Conservation (phyloP, 1,140 invertebrate genomes). For the Ooceraea biroi region DNA sequence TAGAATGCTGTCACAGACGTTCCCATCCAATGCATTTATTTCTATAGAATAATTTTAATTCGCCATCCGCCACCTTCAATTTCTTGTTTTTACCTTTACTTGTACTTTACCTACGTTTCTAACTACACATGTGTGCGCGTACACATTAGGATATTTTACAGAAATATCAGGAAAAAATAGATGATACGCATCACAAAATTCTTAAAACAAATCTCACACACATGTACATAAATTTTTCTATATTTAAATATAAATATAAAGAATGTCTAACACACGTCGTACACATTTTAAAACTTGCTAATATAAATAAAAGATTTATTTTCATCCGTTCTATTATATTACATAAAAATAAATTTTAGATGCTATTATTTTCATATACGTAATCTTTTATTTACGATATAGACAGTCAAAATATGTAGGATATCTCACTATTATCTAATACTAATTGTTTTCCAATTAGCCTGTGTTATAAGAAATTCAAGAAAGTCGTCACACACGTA, state of each 20-base stretch:
- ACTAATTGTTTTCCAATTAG: not conserved
- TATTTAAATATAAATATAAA: not conserved
- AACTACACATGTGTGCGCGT: not conserved
- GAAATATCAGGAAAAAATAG: not conserved
- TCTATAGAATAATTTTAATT: constrained; percentile 45
- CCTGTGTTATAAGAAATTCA: not conserved
- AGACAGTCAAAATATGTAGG: too few relatives aligned
- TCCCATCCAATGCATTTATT: constrained; percentile 18
- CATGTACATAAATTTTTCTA: not conserved
- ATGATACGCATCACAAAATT: not conserved
- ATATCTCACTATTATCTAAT: too few relatives aligned
- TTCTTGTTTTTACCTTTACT: constrained; percentile 8
- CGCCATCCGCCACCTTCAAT: constrained; percentile 26
- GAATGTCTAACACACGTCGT: not conserved
- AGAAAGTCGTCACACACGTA: too few relatives aligned
- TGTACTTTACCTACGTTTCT: not conserved
- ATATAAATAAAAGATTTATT: too few relatives aligned
- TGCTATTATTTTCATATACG: not conserved
- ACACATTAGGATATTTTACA: not conserved
- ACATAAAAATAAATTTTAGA: not conserved
- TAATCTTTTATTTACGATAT: too few relatives aligned
- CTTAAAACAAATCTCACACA: not conserved
- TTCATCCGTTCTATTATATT: not conserved
- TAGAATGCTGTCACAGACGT: constrained; percentile 37
- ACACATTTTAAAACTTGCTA: not conserved